A percentile compares a stretch with the other conserved stretches of the same genome.
Conservation (phyloP, 2,888 invertebrate genomes). For the Phrixothrix hirtus region DNA sequence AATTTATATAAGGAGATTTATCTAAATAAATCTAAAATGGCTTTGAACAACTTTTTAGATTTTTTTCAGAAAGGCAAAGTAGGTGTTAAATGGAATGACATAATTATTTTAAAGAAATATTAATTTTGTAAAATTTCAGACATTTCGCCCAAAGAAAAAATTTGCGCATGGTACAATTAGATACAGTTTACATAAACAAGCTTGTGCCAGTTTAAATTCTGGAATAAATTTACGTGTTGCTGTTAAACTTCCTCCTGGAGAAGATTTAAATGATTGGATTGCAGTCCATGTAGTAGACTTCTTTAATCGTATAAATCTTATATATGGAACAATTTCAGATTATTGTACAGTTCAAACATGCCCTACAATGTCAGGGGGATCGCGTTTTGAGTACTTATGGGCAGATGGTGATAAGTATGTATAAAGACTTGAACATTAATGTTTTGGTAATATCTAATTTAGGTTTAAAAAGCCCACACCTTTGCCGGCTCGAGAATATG, state of each 20-base stretch:
- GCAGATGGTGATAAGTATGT: constrained; percentile 74
- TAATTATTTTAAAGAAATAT: constrained; percentile 2
- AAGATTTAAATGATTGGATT: constrained; percentile 88
- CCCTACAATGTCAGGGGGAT: constrained; percentile 89
- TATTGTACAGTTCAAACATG: constrained; percentile 82
- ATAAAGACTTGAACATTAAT: neutral
- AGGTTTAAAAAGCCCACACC: constrained; percentile 75
- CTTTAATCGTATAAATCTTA: constrained; percentile 89
- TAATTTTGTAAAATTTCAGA: constrained; percentile 61
- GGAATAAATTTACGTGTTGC: constrained; percentile 83
- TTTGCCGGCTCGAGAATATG: constrained; percentile 82
- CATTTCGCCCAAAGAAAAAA: constrained; percentile 86
- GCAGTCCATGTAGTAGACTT: constrained; percentile 95
- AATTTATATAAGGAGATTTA: neutral
- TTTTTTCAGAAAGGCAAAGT: constrained; percentile 81
- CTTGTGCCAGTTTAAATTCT: constrained; percentile 86
- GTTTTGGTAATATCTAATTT: constrained; percentile 39
- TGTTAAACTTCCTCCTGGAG: constrained; percentile 80
- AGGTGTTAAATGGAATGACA: constrained; percentile 36
- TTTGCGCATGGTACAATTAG: constrained; percentile 85
- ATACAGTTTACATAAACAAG: constrained; percentile 87
- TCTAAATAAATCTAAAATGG: constrained; percentile 57
- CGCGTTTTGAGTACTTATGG: constrained; percentile 89
- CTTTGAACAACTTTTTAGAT: constrained; percentile 72
- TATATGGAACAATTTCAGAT: constrained; percentile 87